phyloP scores from a whole-genome alignment of 2,888 invertebrate species.

The Trichogramma evanescens region DNA sequence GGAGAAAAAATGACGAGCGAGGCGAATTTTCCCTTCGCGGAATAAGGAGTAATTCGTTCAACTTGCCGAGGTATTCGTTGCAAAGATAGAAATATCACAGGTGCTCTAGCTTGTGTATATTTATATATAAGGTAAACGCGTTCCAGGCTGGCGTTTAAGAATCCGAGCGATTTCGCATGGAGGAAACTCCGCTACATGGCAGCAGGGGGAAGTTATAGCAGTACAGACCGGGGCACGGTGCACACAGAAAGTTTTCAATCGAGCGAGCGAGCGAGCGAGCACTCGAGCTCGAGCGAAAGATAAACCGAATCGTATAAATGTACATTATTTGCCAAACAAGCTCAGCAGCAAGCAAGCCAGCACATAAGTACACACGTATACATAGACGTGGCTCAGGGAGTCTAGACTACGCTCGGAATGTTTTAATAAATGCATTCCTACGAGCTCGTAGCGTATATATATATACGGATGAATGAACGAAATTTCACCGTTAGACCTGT shows the following conservation, averaged over 20 bases:
- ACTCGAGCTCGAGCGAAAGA: not conserved
- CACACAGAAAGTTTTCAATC: not conserved
- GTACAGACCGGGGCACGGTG: too few species aligned
- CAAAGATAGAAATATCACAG: too few species aligned
- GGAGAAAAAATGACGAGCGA: too few species aligned
- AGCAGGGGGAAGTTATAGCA: not conserved
- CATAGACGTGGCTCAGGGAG: slow-evolving; percentile 20
- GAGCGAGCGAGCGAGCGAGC: not conserved
- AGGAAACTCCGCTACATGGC: slow-evolving; percentile 11
- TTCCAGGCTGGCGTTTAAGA: slow-evolving; percentile 19
- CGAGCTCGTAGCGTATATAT: too few species aligned
- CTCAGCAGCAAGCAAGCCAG: not conserved
- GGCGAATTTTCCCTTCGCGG: too few species aligned
- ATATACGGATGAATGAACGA: slow-evolving; percentile 25
- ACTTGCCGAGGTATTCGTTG: too few species aligned
- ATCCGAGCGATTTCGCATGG: slow-evolving; percentile 26
- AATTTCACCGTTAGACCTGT: slow-evolving; percentile 30
- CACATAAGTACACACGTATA: not conserved
- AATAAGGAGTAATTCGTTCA: too few species aligned
- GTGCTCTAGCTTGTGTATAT: not conserved
- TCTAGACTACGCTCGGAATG: slow-evolving; percentile 30
- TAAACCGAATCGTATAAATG: slow-evolving; percentile 1
- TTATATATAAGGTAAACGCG: not conserved
- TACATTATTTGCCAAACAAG: not conserved
- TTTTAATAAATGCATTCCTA: slow-evolving; percentile 34